A percentile compares a stretch with the other conserved stretches of the same genome.
Evolutionary conservation across 2,797 vertebrate species (phyloP).

Genomic region (Carduelis carduelis): DNA sequence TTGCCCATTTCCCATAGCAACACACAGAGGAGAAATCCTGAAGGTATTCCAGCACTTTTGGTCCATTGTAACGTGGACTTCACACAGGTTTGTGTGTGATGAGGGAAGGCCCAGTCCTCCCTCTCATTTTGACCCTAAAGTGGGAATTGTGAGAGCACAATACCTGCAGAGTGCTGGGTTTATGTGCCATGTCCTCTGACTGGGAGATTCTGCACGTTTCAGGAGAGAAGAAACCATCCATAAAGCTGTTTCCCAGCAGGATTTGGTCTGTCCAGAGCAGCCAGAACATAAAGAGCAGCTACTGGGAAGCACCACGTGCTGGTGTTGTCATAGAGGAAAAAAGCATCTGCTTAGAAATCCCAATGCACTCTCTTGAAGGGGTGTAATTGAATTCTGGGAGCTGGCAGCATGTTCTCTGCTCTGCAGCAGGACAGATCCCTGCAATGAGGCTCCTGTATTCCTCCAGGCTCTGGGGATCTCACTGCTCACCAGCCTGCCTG

Average conservation of each 20-base stretch:
- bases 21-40: not conserved
- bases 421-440: not conserved
- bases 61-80: not conserved
- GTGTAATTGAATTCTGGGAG: not conserved
- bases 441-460: not conserved
- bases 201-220: not conserved
- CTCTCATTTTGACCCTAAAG: not conserved
- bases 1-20: too few relatives aligned
- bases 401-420: not conserved
- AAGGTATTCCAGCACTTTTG: not conserved
- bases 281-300: not conserved
- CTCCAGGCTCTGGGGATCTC: not conserved
- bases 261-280: not conserved
- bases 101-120: not conserved
- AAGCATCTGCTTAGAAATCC: not conserved
- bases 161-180: not conserved
- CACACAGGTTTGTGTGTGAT: not conserved
- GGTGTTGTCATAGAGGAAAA: not conserved
- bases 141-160: not conserved
- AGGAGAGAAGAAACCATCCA: not conserved
- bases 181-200: not conserved
- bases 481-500: not conserved
- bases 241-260: not conserved
- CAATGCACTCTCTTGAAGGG: not conserved
- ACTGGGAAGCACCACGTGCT: not conserved